These are phyloP conservation scores for Lanius collurio DNA, from an alignment of 2,113 vertebrate genomes.

Conservation along the genomic window DNA sequence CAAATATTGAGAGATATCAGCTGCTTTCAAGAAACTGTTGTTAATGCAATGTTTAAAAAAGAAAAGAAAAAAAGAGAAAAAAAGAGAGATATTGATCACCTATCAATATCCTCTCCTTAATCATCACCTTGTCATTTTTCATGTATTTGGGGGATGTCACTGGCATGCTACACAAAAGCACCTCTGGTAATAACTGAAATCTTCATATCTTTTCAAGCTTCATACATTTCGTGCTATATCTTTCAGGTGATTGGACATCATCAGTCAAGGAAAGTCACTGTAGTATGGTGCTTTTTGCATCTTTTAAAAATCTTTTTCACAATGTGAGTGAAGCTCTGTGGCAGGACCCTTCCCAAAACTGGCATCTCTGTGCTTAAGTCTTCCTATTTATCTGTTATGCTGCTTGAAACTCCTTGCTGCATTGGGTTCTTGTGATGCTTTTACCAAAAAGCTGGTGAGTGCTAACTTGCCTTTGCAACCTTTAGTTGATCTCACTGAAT, in stretches of 20 bases:
- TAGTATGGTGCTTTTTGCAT: not conserved
- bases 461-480: not conserved
- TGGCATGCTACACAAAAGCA: not conserved
- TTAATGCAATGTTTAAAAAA: not conserved
- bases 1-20: not conserved
- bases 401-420: not conserved
- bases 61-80: rapidly evolving
- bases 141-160: not conserved
- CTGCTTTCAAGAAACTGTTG: not conserved
- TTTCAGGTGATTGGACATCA: not conserved
- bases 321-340: not conserved
- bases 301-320: not conserved
- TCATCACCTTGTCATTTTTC: not conserved
- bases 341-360: not conserved
- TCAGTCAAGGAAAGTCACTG: not conserved
- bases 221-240: not conserved
- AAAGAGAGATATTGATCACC: not conserved
- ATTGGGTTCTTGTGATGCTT: not conserved
- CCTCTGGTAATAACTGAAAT: not conserved
- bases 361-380: not conserved
- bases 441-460: not conserved
- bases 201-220: not conserved
- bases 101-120: not conserved
- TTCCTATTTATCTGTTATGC: not conserved
- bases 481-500: not conserved